Conservation (phyloP, 2,797 vertebrate genomes). For the Ciconia nigra region DNA sequence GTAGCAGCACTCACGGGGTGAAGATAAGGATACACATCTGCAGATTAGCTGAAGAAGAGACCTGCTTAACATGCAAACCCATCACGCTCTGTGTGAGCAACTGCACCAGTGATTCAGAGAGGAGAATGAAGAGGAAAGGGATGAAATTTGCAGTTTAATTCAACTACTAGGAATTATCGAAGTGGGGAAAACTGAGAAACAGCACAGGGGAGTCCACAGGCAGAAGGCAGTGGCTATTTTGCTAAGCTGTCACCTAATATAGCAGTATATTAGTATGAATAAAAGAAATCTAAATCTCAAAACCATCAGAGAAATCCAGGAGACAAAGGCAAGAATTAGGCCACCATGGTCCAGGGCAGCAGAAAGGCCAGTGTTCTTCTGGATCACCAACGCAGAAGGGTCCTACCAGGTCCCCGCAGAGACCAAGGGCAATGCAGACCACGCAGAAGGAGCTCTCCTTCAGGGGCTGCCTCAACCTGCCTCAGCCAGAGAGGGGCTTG, state of each 20-base stretch:
- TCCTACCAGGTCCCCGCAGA: not conserved
- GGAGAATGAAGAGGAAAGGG: not conserved
- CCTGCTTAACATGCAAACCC: not conserved
- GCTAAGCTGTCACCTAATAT: not conserved
- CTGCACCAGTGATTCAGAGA: not conserved
- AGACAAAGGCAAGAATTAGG: not conserved
- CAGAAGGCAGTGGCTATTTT: not conserved
- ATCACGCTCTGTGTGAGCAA: not conserved
- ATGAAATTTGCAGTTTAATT: not conserved
- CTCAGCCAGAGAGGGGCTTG: not conserved
- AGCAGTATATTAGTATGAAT: not conserved
- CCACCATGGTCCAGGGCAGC: not conserved
- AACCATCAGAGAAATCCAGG: not conserved
- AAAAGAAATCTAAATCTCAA: not conserved
- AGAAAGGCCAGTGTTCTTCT: not conserved
- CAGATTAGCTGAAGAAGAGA: not conserved
- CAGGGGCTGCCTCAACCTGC: not conserved
- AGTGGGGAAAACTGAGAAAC: not conserved
- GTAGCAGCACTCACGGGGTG: fast-evolving
- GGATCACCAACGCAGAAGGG: not conserved
- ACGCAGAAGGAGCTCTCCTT: not conserved
- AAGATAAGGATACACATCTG: not conserved
- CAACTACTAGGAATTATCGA: not conserved
- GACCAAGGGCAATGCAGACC: not conserved
- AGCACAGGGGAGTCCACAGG: not conserved